A percentile compares a stretch with the other conserved stretches of the same genome.
phyloP scores from a whole-genome alignment of 2,113 vertebrate species.

The Sturnus vulgaris region DNA sequence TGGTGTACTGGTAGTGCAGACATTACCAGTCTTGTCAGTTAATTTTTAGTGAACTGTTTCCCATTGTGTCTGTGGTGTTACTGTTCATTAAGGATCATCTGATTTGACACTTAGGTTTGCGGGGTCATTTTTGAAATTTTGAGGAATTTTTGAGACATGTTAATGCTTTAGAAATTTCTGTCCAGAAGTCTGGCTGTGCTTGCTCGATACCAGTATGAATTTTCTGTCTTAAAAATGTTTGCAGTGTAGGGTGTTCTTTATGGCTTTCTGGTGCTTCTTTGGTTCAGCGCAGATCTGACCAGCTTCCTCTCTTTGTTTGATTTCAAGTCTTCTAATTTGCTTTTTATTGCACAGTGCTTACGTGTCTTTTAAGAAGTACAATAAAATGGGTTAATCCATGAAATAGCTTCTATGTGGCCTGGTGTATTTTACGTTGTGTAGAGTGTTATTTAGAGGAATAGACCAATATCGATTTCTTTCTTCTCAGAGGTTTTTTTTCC shows the following conservation, averaged over 20 bases:
- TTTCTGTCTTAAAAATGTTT: background rate
- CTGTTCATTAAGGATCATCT: background rate
- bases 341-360: constrained; percentile 19
- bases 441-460: constrained; percentile 39
- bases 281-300: background rate
- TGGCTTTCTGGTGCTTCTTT: background rate
- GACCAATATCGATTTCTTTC: constrained; percentile 27
- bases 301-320: constrained; percentile 14
- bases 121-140: background rate
- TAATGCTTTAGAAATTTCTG: background rate
- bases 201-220: background rate
- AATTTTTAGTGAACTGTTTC: background rate
- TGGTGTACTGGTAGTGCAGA: background rate
- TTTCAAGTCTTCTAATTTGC: constrained; percentile 20
- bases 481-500: background rate
- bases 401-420: constrained; percentile 20
- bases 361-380: constrained; percentile 1
- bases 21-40: background rate
- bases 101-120: background rate
- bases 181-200: background rate
- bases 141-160: background rate
- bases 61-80: background rate
- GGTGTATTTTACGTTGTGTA: constrained; percentile 8
- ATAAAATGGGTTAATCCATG: constrained; percentile 31
- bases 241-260: background rate